Evolutionary conservation across 1,140 invertebrate species (phyloP).

Genomic region (Drosophila lowei): DNA sequence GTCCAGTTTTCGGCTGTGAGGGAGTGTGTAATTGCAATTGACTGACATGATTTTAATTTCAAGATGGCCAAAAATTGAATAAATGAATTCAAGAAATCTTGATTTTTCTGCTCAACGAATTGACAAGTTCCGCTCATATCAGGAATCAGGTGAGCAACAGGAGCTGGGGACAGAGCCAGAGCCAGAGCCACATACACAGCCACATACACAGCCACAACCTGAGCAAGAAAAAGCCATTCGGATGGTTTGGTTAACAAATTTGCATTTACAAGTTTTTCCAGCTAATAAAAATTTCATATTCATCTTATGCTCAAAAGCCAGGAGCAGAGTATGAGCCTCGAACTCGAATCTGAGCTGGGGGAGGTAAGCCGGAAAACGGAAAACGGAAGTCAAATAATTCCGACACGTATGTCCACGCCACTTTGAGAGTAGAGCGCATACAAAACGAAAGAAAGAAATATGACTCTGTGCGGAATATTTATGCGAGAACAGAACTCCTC

Average conservation of each 20-base stretch:
- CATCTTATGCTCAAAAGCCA: conserved; percentile 40
- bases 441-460: conserved; percentile 76
- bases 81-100: conserved; percentile 34
- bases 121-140: conserved; percentile 43
- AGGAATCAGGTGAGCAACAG: conserved; percentile 38
- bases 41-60: conserved; percentile 28
- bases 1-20: conserved; percentile 27
- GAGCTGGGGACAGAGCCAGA: background rate
- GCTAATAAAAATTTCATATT: conserved; percentile 69
- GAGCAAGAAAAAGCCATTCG: background rate
- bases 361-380: conserved; percentile 19
- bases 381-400: conserved; percentile 76
- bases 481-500: conserved; percentile 35
- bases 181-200: no score
- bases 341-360: conserved; percentile 18
- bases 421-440: conserved; percentile 67
- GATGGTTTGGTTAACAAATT: conserved; percentile 37
- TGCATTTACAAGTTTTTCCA: conserved; percentile 46
- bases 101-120: conserved; percentile 47
- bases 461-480: conserved; percentile 71
- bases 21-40: conserved; percentile 36
- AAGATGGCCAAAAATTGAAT: conserved; percentile 23
- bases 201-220: no score
- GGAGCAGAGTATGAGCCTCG: conserved; percentile 11
- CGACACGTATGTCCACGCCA: conserved; percentile 78